Base-by-base conservation (phyloP, 1,140 invertebrate species). In the Caenorhabditis inopinata region DNA sequence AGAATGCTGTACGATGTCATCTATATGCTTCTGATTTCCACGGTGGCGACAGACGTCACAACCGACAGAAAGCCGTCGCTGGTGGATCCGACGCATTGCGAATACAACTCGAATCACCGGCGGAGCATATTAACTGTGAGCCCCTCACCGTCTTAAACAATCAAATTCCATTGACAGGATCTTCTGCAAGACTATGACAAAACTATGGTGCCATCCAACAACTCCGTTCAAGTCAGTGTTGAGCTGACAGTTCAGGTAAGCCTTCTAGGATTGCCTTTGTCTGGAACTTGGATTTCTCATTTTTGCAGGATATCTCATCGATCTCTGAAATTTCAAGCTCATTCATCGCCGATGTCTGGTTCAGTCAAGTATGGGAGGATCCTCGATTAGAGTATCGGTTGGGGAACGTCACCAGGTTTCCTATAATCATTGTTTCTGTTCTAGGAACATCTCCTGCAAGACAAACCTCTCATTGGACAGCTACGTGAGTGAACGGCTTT, bases 291-390 rank as follows among this genome's bases (percentile, higher is more conserved):
- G 1, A 38, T 1, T 12, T 35, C 14, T 0, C 7, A 58, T 3
- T 48, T 18, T 45, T 83, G n/a, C 53, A 88, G 83, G 86, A 88
- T 74, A 87, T 87, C 45, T 86, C 86, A 9, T 85, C 87, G 18
- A 88, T 87, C 23, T 89, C 87, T 4, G 87, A 88, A 75, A 89
- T 88, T 48, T 84, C 87, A 27, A 83, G 83, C 51, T 88, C 86
- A 4, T 88, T 88, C 51, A 81, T 88, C 42, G 86, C 88, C 18
- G 87, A 88, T 76, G 86, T 89, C 11, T 89, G 87, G 87, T 88
- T 89, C 76, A 82, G 78, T 73, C 86, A 89, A 68, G 84, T 88
- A n/a, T 88, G 87, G 87, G 48, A 76, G 25, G 87, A 88, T 74
- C 83, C 85, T 32, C 74, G 87, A 35, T 53, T 88, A 32, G 82